These are phyloP conservation scores for Sturnira hondurensis DNA, from an alignment of 2,113 vertebrate species.

Conservation along the genomic window DNA sequence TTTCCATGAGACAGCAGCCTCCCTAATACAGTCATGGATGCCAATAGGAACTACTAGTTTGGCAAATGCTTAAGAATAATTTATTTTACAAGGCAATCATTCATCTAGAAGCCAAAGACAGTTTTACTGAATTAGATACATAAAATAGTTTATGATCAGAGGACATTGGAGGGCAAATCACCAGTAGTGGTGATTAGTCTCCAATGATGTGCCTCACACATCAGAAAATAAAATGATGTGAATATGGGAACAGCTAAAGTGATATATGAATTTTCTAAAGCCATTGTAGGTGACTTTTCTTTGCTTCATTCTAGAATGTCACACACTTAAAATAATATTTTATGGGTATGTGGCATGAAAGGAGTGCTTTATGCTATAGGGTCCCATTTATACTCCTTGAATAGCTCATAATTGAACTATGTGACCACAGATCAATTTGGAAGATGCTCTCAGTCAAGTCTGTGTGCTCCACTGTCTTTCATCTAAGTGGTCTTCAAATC, in stretches of 20 bases:
- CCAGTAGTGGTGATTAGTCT: slow-evolving; percentile 54
- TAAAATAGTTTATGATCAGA: slow-evolving; percentile 63
- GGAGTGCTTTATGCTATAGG: background rate
- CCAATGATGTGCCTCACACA: slow-evolving; percentile 33
- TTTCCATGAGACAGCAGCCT: slow-evolving; percentile 25
- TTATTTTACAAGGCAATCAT: slow-evolving; percentile 42
- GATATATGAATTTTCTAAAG: slow-evolving; percentile 20
- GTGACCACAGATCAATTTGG: background rate
- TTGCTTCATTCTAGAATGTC: slow-evolving; percentile 26
- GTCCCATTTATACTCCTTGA: background rate
- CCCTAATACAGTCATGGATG: slow-evolving; percentile 27
- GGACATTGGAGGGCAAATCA: slow-evolving; percentile 62
- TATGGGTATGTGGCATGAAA: slow-evolving; percentile 12
- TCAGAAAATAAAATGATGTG: slow-evolving; percentile 62
- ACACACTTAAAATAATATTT: slow-evolving; percentile 48
- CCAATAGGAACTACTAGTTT: slow-evolving; percentile 33
- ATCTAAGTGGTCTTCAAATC: background rate
- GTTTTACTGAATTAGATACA: slow-evolving; percentile 65
- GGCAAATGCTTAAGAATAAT: slow-evolving; percentile 58
- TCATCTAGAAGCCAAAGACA: slow-evolving; percentile 53
- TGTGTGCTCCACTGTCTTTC: background rate
- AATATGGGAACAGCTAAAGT: slow-evolving; percentile 18
- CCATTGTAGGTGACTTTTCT: slow-evolving; percentile 36
- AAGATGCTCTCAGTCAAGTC: background rate
- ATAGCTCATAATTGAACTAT: background rate